Percentiles rank a stretch among this genome's conserved stretches.
These are phyloP conservation scores for Pithys albifrons DNA, from an alignment of 2,113 vertebrate species.

Conservation along the genomic window DNA sequence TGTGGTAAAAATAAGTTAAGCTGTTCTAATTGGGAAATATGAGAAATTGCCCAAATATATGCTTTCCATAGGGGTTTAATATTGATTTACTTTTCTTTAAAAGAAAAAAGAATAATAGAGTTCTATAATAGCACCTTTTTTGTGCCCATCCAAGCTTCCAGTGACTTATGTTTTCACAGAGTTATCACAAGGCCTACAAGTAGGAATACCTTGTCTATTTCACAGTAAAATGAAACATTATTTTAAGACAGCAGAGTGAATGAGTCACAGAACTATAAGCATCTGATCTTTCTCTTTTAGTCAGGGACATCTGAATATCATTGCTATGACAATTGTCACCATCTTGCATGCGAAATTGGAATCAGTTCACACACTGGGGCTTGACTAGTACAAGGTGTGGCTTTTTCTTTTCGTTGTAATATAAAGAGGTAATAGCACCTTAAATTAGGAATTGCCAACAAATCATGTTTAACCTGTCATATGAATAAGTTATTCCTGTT, in stretches of 20 bases:
- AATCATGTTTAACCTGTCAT: background rate
- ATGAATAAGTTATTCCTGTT: background rate
- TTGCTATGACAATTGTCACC: background rate
- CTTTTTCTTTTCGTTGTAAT: background rate
- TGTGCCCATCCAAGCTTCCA: background rate
- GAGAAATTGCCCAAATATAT: background rate
- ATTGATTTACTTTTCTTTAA: background rate
- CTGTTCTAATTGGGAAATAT: background rate
- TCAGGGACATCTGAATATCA: background rate
- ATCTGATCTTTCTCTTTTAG: background rate
- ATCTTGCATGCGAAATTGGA: background rate
- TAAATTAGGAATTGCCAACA: background rate
- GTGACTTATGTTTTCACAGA: background rate
- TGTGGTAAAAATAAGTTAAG: background rate
- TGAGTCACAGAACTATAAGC: background rate
- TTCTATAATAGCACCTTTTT: background rate
- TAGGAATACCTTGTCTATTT: background rate
- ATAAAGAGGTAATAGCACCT: background rate
- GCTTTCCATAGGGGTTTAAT: background rate
- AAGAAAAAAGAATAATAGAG: background rate
- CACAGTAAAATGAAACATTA: background rate
- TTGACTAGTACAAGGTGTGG: background rate
- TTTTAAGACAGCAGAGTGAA: background rate
- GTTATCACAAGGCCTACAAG: background rate
- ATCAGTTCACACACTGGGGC: background rate